Conservation (phyloP, 2,797 vertebrate genomes). For the Euthynnus affinis region DNA sequence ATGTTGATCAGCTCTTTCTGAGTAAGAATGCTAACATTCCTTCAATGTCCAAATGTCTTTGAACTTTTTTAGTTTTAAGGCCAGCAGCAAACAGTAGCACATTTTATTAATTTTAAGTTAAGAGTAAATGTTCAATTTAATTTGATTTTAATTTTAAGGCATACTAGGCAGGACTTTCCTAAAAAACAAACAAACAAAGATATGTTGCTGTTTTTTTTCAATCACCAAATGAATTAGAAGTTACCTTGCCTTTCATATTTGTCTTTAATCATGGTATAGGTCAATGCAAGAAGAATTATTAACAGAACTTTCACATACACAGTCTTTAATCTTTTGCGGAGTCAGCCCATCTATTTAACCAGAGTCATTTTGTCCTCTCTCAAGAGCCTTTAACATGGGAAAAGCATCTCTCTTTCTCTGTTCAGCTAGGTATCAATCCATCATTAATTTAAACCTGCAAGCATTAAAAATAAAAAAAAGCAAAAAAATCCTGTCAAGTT, state of each 20-base stretch:
- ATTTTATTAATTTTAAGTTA: too few species aligned
- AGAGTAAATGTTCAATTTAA: too few species aligned
- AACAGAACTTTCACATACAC: neutral
- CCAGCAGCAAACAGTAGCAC: neutral
- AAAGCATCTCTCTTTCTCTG: neutral
- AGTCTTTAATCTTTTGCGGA: neutral
- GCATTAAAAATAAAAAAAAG: slow-evolving; percentile 14
- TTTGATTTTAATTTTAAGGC: too few species aligned
- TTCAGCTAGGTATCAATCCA: slow-evolving; percentile 23
- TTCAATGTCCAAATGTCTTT: neutral
- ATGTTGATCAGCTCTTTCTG: slow-evolving; percentile 5
- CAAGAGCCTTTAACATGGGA: neutral
- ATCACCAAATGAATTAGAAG: too few species aligned
- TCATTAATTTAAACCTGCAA: slow-evolving; percentile 16
- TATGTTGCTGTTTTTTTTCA: too few species aligned
- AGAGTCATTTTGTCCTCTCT: too few species aligned
- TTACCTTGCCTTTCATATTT: too few species aligned
- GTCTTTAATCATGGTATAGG: neutral
- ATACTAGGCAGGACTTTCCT: too few species aligned
- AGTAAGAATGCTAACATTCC: neutral
- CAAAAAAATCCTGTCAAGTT: neutral
- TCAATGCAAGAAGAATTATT: neutral
- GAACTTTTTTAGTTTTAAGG: neutral
- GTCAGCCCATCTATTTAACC: neutral
- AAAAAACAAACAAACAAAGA: too few species aligned